A percentile compares a stretch with the other conserved stretches of the same genome.
These are phyloP conservation scores for Chalcis sispes DNA, from an alignment of 2,888 invertebrate species.

Conservation along the genomic window DNA sequence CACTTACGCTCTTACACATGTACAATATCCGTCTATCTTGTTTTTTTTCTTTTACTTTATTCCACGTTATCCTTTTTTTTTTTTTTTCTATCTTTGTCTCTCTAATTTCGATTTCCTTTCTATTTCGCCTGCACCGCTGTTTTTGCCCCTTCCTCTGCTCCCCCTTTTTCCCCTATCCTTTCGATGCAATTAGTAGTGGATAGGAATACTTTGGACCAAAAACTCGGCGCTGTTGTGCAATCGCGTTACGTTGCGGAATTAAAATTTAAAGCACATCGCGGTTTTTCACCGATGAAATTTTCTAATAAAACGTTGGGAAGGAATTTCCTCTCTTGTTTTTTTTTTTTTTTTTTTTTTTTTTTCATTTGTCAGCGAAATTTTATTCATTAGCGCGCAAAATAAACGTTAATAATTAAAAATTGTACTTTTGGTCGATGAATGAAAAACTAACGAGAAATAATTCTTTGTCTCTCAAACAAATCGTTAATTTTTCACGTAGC, in stretches of 20 bases:
- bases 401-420: too few species aligned
- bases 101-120: constrained; percentile 27
- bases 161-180: neutral
- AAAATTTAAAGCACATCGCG: constrained; percentile 13
- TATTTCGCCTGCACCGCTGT: neutral
- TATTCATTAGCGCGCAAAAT: too few species aligned
- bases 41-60: constrained; percentile 1
- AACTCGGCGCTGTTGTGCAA: neutral
- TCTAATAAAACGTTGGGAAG: neutral
- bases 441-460: too few species aligned
- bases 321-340: too few species aligned
- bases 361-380: too few species aligned
- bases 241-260: constrained; percentile 21
- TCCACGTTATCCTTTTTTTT: too few species aligned
- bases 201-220: constrained; percentile 2
- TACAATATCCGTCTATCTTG: neutral
- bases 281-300: constrained; percentile 3
- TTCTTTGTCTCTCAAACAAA: too few species aligned
- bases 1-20: neutral
- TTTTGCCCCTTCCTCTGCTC: neutral
- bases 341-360: too few species aligned
- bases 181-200: constrained; percentile 32
- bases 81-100: neutral
- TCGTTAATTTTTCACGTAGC: too few species aligned
- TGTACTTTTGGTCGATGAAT: neutral